Base-by-base conservation (phyloP, 2,113 vertebrate species). In the Jacana jacana region DNA sequence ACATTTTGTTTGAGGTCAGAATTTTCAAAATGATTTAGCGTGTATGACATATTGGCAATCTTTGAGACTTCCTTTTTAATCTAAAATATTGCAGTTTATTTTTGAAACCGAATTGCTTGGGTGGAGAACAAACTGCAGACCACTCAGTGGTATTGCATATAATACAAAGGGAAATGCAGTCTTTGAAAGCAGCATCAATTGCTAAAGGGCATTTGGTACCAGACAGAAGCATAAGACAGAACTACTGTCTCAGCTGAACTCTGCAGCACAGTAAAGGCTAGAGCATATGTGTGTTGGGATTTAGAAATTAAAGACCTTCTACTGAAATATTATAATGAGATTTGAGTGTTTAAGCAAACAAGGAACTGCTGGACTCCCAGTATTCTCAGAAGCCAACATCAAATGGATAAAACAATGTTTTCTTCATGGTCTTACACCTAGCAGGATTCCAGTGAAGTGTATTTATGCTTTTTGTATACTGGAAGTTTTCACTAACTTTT, bases 161-260 rank as follows among this genome's bases (percentile, higher is more conserved):
- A 88, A 95, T 94, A 96, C 70, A 96, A 96, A 96, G 60, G 51
- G 91, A 92, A 95, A 73, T 69, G 7, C 44, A 49, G 37, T 91
- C 55, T 37, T 81, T 66, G 72, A 87, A 93, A 91, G 70, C 20
- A 76, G 33, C 10, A 52, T 39, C 33, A 81, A 88, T 93, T 95
- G 68, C 83, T 95, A 79, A 93, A 81, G 27, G 49, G 17, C 40
- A 91, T 95, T 94, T 95, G 18, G 48, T 79, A 55, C 61, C 73
- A 81, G 77, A 73, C 27, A 69, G 78, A 77, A 88, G 39, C 39
- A 68, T 6, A 68, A 68, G 61, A 49, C 23, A 90, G 28, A 82
- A 13, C 37, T 57, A 63, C n/a, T 75, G 24, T 66, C 88, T 91
- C 51, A 33, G 35, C 27, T 73, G 60, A 81, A 27, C 42, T 87